These are phyloP conservation scores for Pammene fasciana DNA, from an alignment of 2,888 invertebrate species.

Conservation along the genomic window DNA sequence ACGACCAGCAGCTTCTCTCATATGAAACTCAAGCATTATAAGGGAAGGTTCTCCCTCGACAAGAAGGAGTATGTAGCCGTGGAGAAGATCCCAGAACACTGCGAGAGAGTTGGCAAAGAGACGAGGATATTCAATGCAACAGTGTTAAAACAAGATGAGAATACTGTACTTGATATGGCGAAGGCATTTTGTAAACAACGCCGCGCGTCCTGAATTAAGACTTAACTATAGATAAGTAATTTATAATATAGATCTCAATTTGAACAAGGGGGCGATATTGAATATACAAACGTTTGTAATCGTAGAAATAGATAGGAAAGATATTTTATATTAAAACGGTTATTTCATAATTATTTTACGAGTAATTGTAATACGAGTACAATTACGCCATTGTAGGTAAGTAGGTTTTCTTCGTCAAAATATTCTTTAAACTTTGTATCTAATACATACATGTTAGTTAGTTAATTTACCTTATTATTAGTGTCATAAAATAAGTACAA, in stretches of 20 bases:
- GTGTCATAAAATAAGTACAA: too few relatives aligned
- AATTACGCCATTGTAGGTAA: too few relatives aligned
- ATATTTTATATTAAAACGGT: too few relatives aligned
- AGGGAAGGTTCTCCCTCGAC: conserved; percentile 15
- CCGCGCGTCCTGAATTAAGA: not conserved
- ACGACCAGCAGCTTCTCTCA: conserved; percentile 12
- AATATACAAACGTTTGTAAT: too few relatives aligned
- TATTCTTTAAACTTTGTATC: too few relatives aligned
- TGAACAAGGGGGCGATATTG: not conserved
- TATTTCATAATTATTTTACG: too few relatives aligned
- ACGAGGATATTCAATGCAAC: conserved; percentile 7
- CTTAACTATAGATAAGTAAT: not conserved
- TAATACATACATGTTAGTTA: too few relatives aligned
- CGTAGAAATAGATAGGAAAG: too few relatives aligned
- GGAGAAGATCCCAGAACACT: conserved; percentile 15
- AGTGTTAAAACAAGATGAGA: conserved; percentile 11
- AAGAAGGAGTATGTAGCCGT: conserved; percentile 12
- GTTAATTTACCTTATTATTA: too few relatives aligned
- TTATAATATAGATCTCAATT: not conserved
- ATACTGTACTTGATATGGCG: conserved; percentile 6
- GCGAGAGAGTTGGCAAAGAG: conserved; percentile 9
- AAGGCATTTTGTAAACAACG: conserved; percentile 16
- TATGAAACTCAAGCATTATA: conserved; percentile 16
- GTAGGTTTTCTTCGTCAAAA: too few relatives aligned
- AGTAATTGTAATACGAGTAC: too few relatives aligned